Percentiles rank a stretch among this genome's conserved stretches.
Evolutionary conservation across 2,113 vertebrate species (phyloP).

Genomic region (Toxotes jaculatrix): DNA sequence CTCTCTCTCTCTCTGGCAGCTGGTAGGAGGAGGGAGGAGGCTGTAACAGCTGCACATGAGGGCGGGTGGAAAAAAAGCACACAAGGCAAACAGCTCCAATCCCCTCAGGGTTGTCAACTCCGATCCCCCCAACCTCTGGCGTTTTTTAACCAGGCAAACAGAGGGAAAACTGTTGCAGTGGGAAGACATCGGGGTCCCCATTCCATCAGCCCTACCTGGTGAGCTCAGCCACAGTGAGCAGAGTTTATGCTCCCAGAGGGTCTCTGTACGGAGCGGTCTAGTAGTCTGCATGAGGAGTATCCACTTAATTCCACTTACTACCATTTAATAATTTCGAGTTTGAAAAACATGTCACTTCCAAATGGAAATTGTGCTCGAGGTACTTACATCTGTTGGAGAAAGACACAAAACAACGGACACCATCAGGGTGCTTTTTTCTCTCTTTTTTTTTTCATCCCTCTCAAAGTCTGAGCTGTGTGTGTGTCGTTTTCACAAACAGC

Average conservation of each 20-base stretch:
- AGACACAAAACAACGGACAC: slow-evolving; percentile 66
- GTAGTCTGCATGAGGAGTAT: slow-evolving; percentile 45
- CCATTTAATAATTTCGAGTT: slow-evolving; percentile 66
- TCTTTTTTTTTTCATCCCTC: slow-evolving; percentile 22
- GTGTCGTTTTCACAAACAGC: slow-evolving; percentile 74
- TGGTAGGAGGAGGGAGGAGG: slow-evolving; percentile 83
- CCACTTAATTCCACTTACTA: slow-evolving; percentile 68
- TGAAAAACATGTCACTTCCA: slow-evolving; percentile 68
- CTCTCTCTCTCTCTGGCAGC: slow-evolving; percentile 83
- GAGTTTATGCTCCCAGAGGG: slow-evolving; percentile 43
- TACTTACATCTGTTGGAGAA: slow-evolving; percentile 64
- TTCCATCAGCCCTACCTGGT: slow-evolving; percentile 56
- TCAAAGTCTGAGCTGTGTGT: slow-evolving; percentile 56
- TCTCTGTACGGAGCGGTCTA: slow-evolving; percentile 13
- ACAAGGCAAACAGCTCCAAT: slow-evolving; percentile 83
- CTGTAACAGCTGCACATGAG: slow-evolving; percentile 88
- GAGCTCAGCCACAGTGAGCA: slow-evolving; percentile 42
- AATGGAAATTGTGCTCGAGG: slow-evolving; percentile 71
- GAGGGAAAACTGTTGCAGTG: slow-evolving; percentile 83
- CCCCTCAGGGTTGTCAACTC: slow-evolving; percentile 84
- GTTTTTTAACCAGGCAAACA: slow-evolving; percentile 83
- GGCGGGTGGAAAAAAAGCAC: slow-evolving; percentile 76
- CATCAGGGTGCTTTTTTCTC: slow-evolving; percentile 23
- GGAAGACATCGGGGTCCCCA: slow-evolving; percentile 69
- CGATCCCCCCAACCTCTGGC: slow-evolving; percentile 76